Evolutionary conservation across 2,113 vertebrate genomes (phyloP), one percentile per base, ranked within the genome.

Genomic region (Cardinalis cardinalis): DNA sequence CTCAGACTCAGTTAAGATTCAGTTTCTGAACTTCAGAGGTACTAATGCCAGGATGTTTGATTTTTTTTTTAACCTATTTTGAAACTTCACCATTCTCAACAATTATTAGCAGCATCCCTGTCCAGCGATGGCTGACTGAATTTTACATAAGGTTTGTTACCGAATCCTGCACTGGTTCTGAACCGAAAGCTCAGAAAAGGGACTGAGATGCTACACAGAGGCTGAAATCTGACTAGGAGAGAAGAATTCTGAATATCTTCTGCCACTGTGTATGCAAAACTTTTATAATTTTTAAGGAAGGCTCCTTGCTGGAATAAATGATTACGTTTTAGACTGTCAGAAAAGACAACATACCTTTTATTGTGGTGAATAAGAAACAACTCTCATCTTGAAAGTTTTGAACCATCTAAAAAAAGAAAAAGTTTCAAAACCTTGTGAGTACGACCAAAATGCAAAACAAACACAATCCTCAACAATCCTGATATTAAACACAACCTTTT

Each of bases 331-430:
- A 23, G 26, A 60, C 32, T 49, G 21, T 36, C 26, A 71, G 31
- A 70, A 92, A 90, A 60, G 51, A 26, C 17, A 78, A 79, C 65
- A 19, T 97, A 99, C 99, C 99, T 99, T 99, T 99, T 95, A 99
- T 97, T 87, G 98, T 98, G 97, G 98, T 98, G 97, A 99, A 98
- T 96, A 99, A 96, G 98, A 99, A 99, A 95, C 98, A 99, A 96
- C 98, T 99, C 97, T 99, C 99, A 90, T 99, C 99, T 81, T 98
- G 97, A 95, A 99, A 98, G 96, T 99, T 99, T 92, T 99, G 99
- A 98, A 99, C 99, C 99, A 99, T 99, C 99, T 99, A 85, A 43
- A 59, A 40, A 36, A 46, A n/a, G n/a, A 43, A 66, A 40, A 70
- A n/a, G 34, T 40, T 86, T 23, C 64, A 32, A 88, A 81, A 68